Percentiles rank a stretch among this genome's conserved stretches.
These are phyloP conservation scores for Alectura lathami DNA, from an alignment of 2,113 vertebrate species.

Conservation along the genomic window DNA sequence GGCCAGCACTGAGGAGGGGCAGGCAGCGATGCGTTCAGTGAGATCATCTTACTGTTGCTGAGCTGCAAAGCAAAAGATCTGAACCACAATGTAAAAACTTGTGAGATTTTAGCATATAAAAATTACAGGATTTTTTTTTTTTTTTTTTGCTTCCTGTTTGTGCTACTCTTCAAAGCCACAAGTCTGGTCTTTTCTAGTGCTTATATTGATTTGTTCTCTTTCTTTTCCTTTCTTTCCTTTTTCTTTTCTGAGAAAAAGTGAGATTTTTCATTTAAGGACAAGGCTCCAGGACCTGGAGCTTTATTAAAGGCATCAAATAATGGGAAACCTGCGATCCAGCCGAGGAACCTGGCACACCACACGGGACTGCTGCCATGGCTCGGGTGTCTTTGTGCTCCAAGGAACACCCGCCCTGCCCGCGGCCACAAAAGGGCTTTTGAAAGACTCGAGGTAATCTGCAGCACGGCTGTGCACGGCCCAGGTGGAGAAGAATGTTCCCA, in stretches of 20 bases:
- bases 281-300: background rate
- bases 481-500: no score
- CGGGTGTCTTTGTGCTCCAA: accelerated
- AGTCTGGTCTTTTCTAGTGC: background rate
- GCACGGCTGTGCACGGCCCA: no score
- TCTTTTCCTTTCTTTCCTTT: background rate
- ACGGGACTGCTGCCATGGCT: accelerated
- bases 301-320: background rate
- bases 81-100: accelerated
- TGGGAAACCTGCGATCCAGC: background rate
- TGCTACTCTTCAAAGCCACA: background rate
- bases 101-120: background rate
- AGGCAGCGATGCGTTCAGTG: background rate
- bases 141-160: background rate
- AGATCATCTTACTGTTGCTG: background rate
- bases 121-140: background rate
- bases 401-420: background rate
- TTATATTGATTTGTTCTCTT: background rate
- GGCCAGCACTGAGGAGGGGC: background rate
- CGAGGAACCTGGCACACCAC: background rate
- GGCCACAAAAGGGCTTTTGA: background rate
- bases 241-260: background rate
- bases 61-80: background rate
- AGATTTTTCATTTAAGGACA: background rate
- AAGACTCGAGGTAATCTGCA: background rate